A percentile compares a stretch with the other conserved stretches of the same genome.
Conservation (phyloP, 2,797 vertebrate genomes). For the Sebastes diaconus region DNA sequence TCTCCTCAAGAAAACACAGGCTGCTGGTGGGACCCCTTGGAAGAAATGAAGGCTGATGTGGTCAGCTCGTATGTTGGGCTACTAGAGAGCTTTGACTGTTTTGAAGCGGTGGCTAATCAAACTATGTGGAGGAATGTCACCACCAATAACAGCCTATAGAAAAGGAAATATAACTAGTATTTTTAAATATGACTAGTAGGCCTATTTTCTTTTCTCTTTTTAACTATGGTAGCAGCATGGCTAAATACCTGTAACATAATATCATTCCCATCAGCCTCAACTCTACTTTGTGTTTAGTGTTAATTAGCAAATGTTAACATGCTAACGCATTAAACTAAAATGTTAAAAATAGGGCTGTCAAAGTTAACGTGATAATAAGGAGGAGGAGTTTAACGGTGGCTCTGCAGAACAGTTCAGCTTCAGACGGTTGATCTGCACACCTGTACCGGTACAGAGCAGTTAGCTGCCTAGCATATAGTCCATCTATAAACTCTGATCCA, state of each 20-base stretch:
- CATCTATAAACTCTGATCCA: too few relatives aligned
- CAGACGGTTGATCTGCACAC: too few relatives aligned
- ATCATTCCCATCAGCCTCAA: neutral
- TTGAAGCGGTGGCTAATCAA: constrained; percentile 62
- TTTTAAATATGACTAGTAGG: neutral
- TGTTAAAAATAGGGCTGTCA: too few relatives aligned
- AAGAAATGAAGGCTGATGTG: constrained; percentile 70
- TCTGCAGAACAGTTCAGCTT: too few relatives aligned
- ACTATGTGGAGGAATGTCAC: constrained; percentile 55
- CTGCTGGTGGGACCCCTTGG: constrained; percentile 63
- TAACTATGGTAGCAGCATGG: neutral
- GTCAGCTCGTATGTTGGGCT: constrained; percentile 47
- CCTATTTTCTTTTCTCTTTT: neutral
- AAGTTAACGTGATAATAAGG: too few relatives aligned
- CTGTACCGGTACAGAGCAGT: too few relatives aligned
- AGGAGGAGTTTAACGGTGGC: too few relatives aligned
- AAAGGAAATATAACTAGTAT: constrained; percentile 15
- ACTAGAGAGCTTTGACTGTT: constrained; percentile 48
- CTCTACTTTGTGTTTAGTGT: neutral
- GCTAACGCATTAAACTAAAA: neutral
- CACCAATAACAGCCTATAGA: constrained; percentile 10
- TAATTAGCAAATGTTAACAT: neutral
- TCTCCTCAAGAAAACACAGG: constrained; percentile 57
- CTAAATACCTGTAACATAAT: neutral
- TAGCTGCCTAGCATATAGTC: too few relatives aligned